Percentiles rank a stretch among this genome's conserved stretches.
These are phyloP conservation scores for Coracopsis vasa DNA, from an alignment of 2,113 vertebrate species.

Conservation along the genomic window DNA sequence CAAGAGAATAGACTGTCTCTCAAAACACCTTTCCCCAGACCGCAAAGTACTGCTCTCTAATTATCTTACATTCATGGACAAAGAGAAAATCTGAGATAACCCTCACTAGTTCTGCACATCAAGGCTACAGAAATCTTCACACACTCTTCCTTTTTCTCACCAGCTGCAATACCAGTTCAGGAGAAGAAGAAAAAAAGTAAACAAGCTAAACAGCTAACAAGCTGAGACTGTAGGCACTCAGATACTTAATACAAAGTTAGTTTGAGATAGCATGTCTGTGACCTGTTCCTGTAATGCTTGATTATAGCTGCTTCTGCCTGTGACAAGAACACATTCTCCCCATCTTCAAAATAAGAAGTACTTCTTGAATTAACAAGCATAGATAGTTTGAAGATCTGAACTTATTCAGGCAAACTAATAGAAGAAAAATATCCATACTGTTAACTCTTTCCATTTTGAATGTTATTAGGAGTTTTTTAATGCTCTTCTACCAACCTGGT, in stretches of 20 bases:
- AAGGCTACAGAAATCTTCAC: not conserved
- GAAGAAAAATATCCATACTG: not conserved
- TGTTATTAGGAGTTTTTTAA: not conserved
- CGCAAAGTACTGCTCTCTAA: not conserved
- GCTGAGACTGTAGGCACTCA: not conserved
- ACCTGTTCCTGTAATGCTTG: not conserved
- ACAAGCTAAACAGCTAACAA: not conserved
- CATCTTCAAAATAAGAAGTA: not conserved
- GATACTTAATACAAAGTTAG: not conserved
- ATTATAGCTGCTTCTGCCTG: not conserved
- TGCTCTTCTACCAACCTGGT: not conserved
- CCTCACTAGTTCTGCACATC: not conserved
- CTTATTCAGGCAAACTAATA: not conserved
- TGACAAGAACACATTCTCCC: constrained; percentile 51
- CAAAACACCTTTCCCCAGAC: not conserved
- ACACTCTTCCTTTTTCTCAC: not conserved
- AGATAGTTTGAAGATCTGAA: not conserved
- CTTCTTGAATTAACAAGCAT: not conserved
- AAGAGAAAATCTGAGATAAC: not conserved
- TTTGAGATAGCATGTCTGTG: not conserved
- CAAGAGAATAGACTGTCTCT: not conserved
- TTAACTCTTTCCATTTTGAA: not conserved
- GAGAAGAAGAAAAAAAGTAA: not conserved
- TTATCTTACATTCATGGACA: not conserved
- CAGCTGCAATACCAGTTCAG: not conserved